Base-by-base conservation (phyloP, 2,797 vertebrate genomes). In the Siniperca scherzeri region DNA sequence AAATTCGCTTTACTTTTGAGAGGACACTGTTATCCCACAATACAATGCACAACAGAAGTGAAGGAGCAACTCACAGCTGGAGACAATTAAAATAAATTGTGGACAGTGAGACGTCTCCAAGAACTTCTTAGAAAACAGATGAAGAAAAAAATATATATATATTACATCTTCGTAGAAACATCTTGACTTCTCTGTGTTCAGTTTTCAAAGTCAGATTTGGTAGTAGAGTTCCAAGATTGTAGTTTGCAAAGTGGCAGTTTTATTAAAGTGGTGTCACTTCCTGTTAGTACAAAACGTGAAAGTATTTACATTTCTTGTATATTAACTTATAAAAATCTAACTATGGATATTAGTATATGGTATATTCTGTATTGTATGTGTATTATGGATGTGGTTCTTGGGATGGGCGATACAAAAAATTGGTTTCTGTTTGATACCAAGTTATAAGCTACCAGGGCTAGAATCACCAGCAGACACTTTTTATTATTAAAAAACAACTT, bases 11-110 rank as follows among this genome's bases (percentile, higher is more conserved):
- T 19, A 21, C 6, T 6, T 40, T 1, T 6, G 9, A 6, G 42
- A 33, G 38, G 53, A 50, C n/a, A 0, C 30, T 12, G 42, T n/a
- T 8, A 27, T 33, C 70, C n/a, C 13, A 19, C 62, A 61, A n/a
- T 12, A 27, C 48, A 55, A 16, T 7, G n/a, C 57, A 55, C 12
- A 12, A 17, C 53, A 53, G 46, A 38, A 21, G 13, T 0, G 46
- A 19, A 27, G 53, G 12, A 44, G 33, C 21, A 11, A 0, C 59
- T 44, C 59, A 12, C 82, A 80, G 62, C 73, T 80, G 78, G n/a
- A 80, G 68, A 69, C 33, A 0, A 48, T 84, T 77, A 59, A 10
- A 60, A 21, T 25, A 10, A 74, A 74, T 0, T 12, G 16, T 62
- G 27, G 61, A 62, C 48, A 21, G 38, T 56, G 62, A 16, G 30